Conservation (phyloP, 2,797 vertebrate genomes). For the Catostomus latipinnis region DNA sequence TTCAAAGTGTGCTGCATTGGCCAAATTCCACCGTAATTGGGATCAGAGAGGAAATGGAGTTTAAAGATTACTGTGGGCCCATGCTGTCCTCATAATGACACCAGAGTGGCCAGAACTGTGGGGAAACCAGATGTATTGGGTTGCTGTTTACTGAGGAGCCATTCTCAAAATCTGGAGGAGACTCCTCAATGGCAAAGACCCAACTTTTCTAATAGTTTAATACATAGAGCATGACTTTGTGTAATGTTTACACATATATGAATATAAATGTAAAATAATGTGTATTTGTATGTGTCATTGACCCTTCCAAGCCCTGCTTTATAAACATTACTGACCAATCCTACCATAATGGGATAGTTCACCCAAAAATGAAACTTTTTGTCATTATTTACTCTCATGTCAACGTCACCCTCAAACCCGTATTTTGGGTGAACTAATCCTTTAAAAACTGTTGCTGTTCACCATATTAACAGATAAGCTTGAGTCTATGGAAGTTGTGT, state of each 20-base stretch:
- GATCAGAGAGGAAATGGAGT: slow-evolving; percentile 69
- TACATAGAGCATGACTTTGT: not conserved
- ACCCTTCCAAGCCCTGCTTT: too few species aligned
- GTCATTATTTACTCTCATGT: too few species aligned
- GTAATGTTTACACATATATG: not conserved
- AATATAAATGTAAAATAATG: not conserved
- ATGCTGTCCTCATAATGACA: slow-evolving; percentile 60
- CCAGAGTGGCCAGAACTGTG: slow-evolving; percentile 55
- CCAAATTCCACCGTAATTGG: slow-evolving; percentile 74
- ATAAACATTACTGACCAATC: too few species aligned
- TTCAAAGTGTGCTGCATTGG: slow-evolving; percentile 62
- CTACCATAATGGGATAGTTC: too few species aligned
- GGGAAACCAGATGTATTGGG: slow-evolving; percentile 37
- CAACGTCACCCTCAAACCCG: too few species aligned
- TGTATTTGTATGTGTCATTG: slow-evolving; percentile 2
- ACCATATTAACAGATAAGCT: too few species aligned
- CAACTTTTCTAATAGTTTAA: slow-evolving; percentile 22
- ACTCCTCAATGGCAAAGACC: not conserved
- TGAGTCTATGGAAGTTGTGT: too few species aligned
- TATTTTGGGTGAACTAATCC: too few species aligned
- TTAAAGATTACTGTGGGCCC: slow-evolving; percentile 62
- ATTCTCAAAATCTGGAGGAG: slow-evolving; percentile 12
- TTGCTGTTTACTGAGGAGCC: slow-evolving; percentile 34
- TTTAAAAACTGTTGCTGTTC: too few species aligned
- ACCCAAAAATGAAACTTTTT: too few species aligned